These are phyloP conservation scores for Pachyuromys duprasi DNA, from an alignment of 2,797 vertebrate species.

Conservation along the genomic window DNA sequence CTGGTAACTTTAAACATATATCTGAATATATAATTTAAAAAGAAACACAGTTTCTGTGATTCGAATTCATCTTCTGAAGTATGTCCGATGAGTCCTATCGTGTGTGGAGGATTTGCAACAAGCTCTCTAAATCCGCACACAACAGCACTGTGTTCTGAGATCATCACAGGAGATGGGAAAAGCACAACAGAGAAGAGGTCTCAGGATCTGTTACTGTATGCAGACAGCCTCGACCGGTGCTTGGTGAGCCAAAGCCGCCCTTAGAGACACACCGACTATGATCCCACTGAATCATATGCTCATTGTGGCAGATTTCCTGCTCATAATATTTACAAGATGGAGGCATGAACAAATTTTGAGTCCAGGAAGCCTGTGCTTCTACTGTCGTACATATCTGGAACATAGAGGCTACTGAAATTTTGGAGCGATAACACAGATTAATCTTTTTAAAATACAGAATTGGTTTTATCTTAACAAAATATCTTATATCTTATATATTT, in stretches of 20 bases:
- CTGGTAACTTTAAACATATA: not conserved
- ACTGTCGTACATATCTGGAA: not conserved
- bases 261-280: not conserved
- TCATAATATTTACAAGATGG: not conserved
- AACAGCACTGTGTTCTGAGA: constrained; percentile 6
- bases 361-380: not conserved
- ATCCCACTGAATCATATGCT: not conserved
- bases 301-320: not conserved
- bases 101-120: not conserved
- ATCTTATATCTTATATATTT: too few relatives aligned
- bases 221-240: not conserved
- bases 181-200: not conserved
- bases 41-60: not conserved
- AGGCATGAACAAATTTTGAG: not conserved
- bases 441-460: not conserved
- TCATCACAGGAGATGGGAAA: not conserved
- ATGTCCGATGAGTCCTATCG: not conserved
- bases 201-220: not conserved
- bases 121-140: not conserved
- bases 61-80: not conserved
- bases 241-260: not conserved
- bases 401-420: not conserved
- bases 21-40: not conserved
- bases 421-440: not conserved
- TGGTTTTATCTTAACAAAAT: not conserved